A percentile compares a stretch with the other conserved stretches of the same genome.
phyloP scores from a whole-genome alignment of 1,140 invertebrate genomes.

The Sesamia nonagrioides region DNA sequence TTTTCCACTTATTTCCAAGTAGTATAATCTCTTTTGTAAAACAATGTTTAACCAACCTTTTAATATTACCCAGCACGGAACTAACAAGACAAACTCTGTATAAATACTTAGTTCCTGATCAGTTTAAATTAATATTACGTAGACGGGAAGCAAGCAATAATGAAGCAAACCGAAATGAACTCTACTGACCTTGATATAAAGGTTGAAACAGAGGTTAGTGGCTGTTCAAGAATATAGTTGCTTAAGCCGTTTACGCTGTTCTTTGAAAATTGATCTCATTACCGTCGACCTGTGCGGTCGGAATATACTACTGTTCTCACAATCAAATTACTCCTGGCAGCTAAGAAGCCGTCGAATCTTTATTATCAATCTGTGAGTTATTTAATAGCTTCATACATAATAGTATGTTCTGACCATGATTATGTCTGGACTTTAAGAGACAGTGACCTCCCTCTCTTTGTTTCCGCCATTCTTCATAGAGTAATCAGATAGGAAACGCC shows the following conservation, averaged over 20 bases:
- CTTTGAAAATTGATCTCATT: conserved; percentile 50
- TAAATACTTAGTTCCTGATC: conserved; percentile 46
- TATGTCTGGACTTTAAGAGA: no score
- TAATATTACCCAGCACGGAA: conserved; percentile 28
- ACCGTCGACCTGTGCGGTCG: conserved; percentile 39
- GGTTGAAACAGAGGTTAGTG: conserved; percentile 5
- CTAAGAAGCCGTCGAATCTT: background rate
- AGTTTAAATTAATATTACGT: conserved; percentile 43
- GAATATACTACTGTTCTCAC: conserved; percentile 14
- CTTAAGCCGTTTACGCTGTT: conserved; percentile 36
- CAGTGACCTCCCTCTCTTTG: no score
- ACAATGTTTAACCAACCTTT: background rate
- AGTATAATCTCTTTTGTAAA: no score
- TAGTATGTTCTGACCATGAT: no score
- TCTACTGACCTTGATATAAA: conserved; percentile 15
- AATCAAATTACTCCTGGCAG: conserved; percentile 21
- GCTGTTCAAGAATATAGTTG: conserved; percentile 7
- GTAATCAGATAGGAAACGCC: no score
- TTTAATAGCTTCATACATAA: no score
- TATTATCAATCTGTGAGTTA: background rate
- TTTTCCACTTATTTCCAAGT: no score
- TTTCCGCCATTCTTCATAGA: no score
- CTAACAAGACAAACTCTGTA: conserved; percentile 34
- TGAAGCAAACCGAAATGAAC: conserved; percentile 24
- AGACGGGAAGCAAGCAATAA: background rate